Evolutionary conservation across 2,113 vertebrate genomes (phyloP).

Genomic region (Crotalus helleri): DNA sequence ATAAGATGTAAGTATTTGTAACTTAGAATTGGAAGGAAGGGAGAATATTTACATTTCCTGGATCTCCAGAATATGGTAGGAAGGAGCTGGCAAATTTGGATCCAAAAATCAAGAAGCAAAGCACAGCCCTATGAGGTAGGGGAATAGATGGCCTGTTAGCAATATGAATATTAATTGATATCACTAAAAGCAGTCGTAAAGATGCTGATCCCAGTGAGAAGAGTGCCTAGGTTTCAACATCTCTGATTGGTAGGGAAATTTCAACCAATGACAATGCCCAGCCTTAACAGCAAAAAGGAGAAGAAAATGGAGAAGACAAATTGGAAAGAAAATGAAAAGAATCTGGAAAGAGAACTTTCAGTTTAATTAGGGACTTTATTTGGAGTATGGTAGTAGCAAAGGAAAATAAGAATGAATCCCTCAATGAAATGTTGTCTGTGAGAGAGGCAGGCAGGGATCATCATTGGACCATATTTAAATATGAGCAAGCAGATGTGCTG

Average conservation of each 20-base stretch:
- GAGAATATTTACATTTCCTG: not conserved
- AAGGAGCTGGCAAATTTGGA: slow-evolving; percentile 27
- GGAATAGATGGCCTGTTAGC: not conserved
- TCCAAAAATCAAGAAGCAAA: slow-evolving; percentile 7
- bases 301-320: not conserved
- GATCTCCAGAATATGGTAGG: slow-evolving; percentile 1
- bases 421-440: not conserved
- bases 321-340: not conserved
- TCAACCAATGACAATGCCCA: not conserved
- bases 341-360: not conserved
- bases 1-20: slow-evolving; percentile 40
- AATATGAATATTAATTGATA: not conserved
- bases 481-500: not conserved
- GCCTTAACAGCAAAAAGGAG: not conserved
- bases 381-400: not conserved
- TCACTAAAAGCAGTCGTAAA: not conserved
- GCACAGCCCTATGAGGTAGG: not conserved
- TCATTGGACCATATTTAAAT: not conserved
- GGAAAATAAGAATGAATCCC: not conserved
- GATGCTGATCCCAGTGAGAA: not conserved
- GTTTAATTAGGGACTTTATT: not conserved
- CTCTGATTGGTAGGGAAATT: not conserved
- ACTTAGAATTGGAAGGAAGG: slow-evolving; percentile 39
- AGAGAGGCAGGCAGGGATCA: not conserved
- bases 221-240: not conserved